Evolutionary conservation across 2,797 vertebrate species (phyloP).

Genomic region (Typhlichthys eigenmanni): DNA sequence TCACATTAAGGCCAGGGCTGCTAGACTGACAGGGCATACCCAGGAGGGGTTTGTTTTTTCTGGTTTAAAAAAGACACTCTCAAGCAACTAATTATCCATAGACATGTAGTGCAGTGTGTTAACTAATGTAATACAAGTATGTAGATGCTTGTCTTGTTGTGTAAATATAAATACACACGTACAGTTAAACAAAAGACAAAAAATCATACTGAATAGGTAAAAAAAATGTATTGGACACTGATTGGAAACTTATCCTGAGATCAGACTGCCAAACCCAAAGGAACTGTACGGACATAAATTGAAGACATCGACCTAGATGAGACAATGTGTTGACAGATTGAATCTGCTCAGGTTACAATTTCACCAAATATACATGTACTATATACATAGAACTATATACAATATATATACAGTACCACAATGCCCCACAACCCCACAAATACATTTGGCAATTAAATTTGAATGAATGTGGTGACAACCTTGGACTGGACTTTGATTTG

Average conservation of each 20-base stretch:
- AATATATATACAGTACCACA: not conserved
- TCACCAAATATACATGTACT: no score
- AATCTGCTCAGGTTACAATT: not conserved
- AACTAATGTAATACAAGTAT: not conserved
- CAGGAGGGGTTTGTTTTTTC: not conserved
- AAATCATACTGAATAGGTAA: slow-evolving; percentile 9
- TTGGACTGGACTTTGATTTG: not conserved
- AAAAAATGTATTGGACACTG: slow-evolving; percentile 26
- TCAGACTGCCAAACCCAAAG: slow-evolving; percentile 46
- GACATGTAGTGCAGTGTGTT: slow-evolving; percentile 5
- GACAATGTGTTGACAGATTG: slow-evolving; percentile 21
- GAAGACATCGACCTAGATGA: slow-evolving; percentile 23
- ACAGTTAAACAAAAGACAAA: slow-evolving; percentile 40
- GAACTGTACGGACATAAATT: slow-evolving; percentile 21
- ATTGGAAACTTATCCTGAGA: slow-evolving; percentile 17
- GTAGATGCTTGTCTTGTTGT: slow-evolving; percentile 20
- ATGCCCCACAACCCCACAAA: not conserved
- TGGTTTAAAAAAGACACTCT: slow-evolving; percentile 25
- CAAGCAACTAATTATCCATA: slow-evolving; percentile 9
- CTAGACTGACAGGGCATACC: not conserved
- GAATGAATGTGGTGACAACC: not conserved
- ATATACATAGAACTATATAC: not conserved
- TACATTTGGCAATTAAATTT: not conserved
- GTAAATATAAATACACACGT: slow-evolving; percentile 26
- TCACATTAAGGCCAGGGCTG: slow-evolving; percentile 9